These are phyloP conservation scores for Naja naja DNA, from an alignment of 2,113 vertebrate genomes.

Conservation along the genomic window DNA sequence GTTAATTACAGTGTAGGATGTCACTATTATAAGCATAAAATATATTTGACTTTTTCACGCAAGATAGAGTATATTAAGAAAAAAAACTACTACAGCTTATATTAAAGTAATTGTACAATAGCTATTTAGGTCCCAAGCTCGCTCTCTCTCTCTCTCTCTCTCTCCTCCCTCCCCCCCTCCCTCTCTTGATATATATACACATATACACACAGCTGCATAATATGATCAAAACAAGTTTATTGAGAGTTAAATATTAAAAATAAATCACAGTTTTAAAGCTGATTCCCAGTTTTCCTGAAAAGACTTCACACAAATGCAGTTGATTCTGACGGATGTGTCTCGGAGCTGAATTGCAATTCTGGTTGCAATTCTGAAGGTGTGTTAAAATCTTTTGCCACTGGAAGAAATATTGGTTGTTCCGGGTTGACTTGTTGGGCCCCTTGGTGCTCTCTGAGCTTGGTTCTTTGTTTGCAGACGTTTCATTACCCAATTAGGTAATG, in stretches of 20 bases:
- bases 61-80: background rate
- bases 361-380: background rate
- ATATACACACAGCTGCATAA: too few species aligned
- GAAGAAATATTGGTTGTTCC: too few species aligned
- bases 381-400: background rate
- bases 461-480: background rate
- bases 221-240: too few species aligned
- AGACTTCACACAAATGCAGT: background rate
- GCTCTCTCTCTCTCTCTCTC: too few species aligned
- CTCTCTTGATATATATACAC: too few species aligned
- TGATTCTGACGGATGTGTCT: background rate
- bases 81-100: background rate
- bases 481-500: background rate
- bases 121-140: background rate
- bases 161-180: too few species aligned
- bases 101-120: background rate
- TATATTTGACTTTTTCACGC: background rate
- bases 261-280: too few species aligned
- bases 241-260: too few species aligned
- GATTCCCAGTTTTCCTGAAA: background rate
- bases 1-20: background rate
- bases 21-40: background rate
- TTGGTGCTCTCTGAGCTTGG: too few species aligned
- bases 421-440: too few species aligned
- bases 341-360: background rate